Conservation (phyloP, 2,113 vertebrate genomes). For the Alouatta palliata region DNA sequence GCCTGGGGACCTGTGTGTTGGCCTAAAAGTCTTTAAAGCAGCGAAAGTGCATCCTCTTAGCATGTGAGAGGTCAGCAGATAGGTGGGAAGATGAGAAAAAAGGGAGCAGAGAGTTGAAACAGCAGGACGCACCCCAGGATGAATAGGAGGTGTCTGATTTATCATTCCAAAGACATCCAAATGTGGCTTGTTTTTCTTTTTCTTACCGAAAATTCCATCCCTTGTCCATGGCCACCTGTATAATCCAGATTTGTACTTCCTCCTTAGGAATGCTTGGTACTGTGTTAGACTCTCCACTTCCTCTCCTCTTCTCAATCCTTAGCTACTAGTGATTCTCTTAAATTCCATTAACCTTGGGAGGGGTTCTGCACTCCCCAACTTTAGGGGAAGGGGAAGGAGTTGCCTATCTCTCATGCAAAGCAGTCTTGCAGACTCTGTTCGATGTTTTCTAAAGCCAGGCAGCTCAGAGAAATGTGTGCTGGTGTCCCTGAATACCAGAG, state of each 20-base stretch:
- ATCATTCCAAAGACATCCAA: neutral
- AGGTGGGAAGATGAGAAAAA: neutral
- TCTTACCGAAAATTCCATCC: neutral
- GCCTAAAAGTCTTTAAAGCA: neutral
- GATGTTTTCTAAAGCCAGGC: conserved; percentile 1
- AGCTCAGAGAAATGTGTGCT: conserved; percentile 1
- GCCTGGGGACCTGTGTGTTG: neutral
- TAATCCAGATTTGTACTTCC: neutral
- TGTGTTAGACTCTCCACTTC: neutral
- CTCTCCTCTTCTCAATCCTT: neutral
- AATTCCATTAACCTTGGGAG: neutral
- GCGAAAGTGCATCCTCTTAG: neutral
- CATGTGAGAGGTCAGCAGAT: neutral
- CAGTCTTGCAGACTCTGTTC: neutral
- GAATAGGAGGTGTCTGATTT: neutral
- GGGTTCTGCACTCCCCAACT: neutral
- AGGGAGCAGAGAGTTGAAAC: neutral
- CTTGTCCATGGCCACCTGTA: neutral
- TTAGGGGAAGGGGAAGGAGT: neutral
- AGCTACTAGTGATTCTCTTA: neutral
- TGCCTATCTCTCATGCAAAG: conserved; percentile 13
- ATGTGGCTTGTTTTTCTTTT: neutral
- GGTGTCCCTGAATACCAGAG: conserved; percentile 24
- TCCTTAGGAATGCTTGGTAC: neutral
- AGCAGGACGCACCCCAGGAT: neutral